These are phyloP conservation scores for Scaptomyza parva DNA, from an alignment of 2,888 invertebrate genomes.

Conservation along the genomic window DNA sequence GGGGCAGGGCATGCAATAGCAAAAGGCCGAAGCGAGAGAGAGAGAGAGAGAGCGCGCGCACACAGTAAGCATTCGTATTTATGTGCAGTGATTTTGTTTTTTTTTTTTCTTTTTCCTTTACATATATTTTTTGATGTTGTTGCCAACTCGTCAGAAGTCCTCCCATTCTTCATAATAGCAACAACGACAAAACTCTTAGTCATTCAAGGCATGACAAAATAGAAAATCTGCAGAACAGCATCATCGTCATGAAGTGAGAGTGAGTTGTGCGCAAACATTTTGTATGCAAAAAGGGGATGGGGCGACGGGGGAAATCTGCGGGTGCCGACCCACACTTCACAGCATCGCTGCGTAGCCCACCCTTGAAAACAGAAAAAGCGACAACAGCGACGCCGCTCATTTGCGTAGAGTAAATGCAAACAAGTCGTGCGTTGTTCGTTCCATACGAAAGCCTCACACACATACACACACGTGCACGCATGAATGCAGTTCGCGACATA, in stretches of 20 bases:
- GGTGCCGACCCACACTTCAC: constrained; percentile 23
- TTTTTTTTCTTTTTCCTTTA: not conserved
- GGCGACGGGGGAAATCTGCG: constrained; percentile 9
- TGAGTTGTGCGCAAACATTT: constrained; percentile 63
- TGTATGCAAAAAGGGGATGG: constrained; percentile 11
- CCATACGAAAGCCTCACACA: constrained; percentile 35
- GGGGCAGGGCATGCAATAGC: constrained; percentile 35
- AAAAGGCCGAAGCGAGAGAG: constrained; percentile 26
- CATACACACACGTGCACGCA: constrained; percentile 50
- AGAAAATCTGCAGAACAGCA: constrained; percentile 53
- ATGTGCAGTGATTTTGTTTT: constrained; percentile 63
- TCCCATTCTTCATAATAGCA: constrained; percentile 49
- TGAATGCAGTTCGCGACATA: constrained; percentile 67
- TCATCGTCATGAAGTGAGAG: constrained; percentile 66
- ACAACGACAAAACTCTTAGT: constrained; percentile 61
- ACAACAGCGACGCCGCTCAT: constrained; percentile 68
- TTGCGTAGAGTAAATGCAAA: constrained; percentile 78
- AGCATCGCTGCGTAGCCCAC: constrained; percentile 37
- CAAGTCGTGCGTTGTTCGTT: constrained; percentile 64
- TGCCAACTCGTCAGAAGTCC: constrained; percentile 66
- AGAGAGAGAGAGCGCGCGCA: constrained; percentile 28
- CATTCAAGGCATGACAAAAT: constrained; percentile 65
- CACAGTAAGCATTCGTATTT: constrained; percentile 69
- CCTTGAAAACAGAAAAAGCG: constrained; percentile 57
- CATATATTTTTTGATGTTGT: constrained; percentile 59